Conservation (phyloP, 64 coral and sea anemone genomes). For the Dendrophyllia cribrosa region DNA sequence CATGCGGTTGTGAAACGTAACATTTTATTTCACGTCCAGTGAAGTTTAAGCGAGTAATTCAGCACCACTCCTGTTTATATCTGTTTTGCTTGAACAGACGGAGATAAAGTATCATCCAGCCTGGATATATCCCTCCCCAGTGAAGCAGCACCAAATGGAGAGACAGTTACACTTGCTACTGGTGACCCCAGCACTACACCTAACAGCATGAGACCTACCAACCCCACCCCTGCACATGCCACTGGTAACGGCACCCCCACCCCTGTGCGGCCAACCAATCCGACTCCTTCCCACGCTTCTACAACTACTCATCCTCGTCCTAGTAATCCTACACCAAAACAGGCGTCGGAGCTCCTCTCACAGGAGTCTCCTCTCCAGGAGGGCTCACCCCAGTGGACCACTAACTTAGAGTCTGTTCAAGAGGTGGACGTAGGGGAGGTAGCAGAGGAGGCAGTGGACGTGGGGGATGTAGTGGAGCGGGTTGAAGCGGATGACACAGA, state of each 20-base stretch:
- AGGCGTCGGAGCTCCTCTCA: slow-evolving; percentile 16
- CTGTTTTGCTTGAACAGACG: not conserved
- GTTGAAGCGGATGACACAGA: slow-evolving; percentile 45
- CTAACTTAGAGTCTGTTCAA: slow-evolving; percentile 77
- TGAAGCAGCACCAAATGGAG: slow-evolving; percentile 1
- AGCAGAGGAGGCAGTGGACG: slow-evolving; percentile 24
- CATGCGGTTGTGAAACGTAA: no score
- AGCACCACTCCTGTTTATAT: not conserved
- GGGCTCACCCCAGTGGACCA: slow-evolving; percentile 72
- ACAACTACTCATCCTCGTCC: slow-evolving; percentile 69
- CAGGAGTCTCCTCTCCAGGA: slow-evolving; percentile 45
- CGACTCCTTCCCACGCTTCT: slow-evolving; percentile 83
- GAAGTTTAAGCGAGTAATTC: no score
- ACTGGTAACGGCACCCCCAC: slow-evolving; percentile 86
- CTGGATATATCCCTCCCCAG: not conserved
- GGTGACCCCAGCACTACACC: slow-evolving; percentile 66
- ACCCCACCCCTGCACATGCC: slow-evolving; percentile 96
- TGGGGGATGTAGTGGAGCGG: slow-evolving; percentile 33
- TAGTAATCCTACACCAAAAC: slow-evolving; percentile 86
- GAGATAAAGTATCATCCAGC: not conserved
- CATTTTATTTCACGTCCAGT: no score
- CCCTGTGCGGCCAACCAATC: slow-evolving; percentile 81
- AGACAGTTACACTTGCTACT: slow-evolving; percentile 14
- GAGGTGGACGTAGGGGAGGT: slow-evolving; percentile 58
- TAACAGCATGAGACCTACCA: slow-evolving; percentile 83